Percentiles rank a stretch among this genome's conserved stretches.
Conservation (phyloP, 2,888 invertebrate species). For the Byasa hedistus region DNA sequence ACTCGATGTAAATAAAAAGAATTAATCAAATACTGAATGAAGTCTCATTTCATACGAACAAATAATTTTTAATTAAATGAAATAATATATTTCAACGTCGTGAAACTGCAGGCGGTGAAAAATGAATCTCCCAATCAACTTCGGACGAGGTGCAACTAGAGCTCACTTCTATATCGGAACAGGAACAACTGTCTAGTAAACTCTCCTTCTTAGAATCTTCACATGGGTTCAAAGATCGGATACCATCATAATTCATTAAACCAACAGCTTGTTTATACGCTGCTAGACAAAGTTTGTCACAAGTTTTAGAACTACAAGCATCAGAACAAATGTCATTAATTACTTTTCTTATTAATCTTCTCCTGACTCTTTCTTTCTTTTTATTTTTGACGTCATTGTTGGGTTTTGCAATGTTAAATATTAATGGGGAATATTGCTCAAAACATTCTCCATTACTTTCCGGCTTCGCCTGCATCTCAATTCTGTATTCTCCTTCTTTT, state of each 20-base stretch:
- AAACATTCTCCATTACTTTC: slow-evolving; percentile 37
- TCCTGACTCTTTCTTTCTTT: slow-evolving; percentile 43
- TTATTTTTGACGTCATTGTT: slow-evolving; percentile 50
- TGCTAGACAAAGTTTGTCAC: slow-evolving; percentile 53
- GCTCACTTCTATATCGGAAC: slow-evolving; percentile 44
- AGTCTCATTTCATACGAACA: neutral
- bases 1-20: slow-evolving; percentile 50
- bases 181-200: slow-evolving; percentile 42
- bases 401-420: slow-evolving; percentile 55
- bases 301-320: slow-evolving; percentile 53
- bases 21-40: neutral
- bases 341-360: slow-evolving; percentile 44
- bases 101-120: slow-evolving; percentile 51
- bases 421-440: slow-evolving; percentile 49
- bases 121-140: slow-evolving; percentile 68
- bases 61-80: neutral
- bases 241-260: slow-evolving; percentile 39
- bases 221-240: slow-evolving; percentile 42
- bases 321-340: slow-evolving; percentile 50
- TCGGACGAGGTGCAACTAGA: slow-evolving; percentile 60
- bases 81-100: slow-evolving; percentile 22
- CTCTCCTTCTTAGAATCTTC: slow-evolving; percentile 33
- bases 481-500: slow-evolving; percentile 56
- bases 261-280: slow-evolving; percentile 56
- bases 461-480: slow-evolving; percentile 56